Conservation (phyloP, 1,140 invertebrate genomes). For the Heliconius himera region DNA sequence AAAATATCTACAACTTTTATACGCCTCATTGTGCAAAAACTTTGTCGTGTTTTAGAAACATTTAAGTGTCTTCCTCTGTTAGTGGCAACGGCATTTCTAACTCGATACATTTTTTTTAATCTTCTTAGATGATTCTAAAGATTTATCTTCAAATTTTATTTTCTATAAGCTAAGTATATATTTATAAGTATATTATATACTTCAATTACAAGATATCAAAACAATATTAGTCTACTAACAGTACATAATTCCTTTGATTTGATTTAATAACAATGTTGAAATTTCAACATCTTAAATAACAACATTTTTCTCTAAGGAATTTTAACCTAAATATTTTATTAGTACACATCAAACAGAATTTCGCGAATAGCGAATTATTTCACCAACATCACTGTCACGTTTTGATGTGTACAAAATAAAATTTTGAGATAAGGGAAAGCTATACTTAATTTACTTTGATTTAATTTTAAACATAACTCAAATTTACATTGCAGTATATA, state of each 20-base stretch:
- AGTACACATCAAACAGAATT: constrained; percentile 36
- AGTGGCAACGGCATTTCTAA: constrained; percentile 31
- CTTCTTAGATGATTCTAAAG: background rate
- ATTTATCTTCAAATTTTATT: background rate
- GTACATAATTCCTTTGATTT: background rate
- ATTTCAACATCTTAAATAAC: constrained; percentile 30
- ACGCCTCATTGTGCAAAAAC: constrained; percentile 36
- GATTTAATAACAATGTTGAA: constrained; percentile 21
- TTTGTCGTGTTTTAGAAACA: constrained; percentile 49
- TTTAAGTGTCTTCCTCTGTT: constrained; percentile 55
- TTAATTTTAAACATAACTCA: background rate
- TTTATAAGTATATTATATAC: background rate
- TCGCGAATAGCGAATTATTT: constrained; percentile 34
- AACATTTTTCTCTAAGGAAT: constrained; percentile 25
- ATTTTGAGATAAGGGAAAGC: constrained; percentile 4
- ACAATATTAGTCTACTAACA: background rate
- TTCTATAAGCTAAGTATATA: background rate
- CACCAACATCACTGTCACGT: constrained; percentile 21
- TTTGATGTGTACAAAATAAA: constrained; percentile 23
- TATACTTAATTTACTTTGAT: constrained; percentile 1
- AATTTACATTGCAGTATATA: background rate
- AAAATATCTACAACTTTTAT: constrained; percentile 29
- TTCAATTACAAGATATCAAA: background rate
- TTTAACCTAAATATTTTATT: constrained; percentile 38
- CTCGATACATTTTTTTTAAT: background rate